A percentile compares a stretch with the other conserved stretches of the same genome.
Conservation (phyloP, 92 coral and sea anemone genomes). For the Ricordea florida region DNA sequence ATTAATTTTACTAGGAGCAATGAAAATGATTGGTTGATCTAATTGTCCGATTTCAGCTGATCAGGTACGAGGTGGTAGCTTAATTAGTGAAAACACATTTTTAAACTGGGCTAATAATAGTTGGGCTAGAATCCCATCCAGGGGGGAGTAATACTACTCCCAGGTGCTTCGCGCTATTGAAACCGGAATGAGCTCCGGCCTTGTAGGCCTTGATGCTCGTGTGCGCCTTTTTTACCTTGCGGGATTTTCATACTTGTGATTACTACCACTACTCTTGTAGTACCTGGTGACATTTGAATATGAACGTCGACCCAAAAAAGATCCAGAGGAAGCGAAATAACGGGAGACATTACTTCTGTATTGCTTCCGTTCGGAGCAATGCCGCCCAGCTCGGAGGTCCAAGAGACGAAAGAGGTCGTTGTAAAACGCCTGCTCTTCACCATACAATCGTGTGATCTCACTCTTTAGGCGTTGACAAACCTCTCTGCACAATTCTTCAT, state of each 20-base stretch:
- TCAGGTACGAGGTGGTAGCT: constrained; percentile 24
- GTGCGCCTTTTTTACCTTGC: too few species aligned
- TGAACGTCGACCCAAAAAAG: not conserved
- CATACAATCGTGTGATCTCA: constrained; percentile 63
- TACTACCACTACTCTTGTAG: too few species aligned
- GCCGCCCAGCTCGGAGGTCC: constrained; percentile 15
- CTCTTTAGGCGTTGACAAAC: constrained; percentile 58
- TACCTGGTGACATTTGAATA: constrained; percentile 88
- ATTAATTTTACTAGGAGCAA: too few species aligned
- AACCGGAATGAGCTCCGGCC: too few species aligned
- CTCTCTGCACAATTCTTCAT: constrained; percentile 65
- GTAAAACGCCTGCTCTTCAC: constrained; percentile 6
- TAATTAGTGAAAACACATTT: constrained; percentile 32
- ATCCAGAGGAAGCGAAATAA: not conserved
- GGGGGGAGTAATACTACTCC: too few species aligned
- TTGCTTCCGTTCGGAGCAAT: not conserved
- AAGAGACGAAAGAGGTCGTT: not conserved
- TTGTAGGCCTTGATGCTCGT: too few species aligned
- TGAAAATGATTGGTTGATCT: not conserved
- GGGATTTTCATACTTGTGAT: too few species aligned
- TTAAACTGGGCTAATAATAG: constrained; percentile 1
- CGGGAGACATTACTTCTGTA: not conserved
- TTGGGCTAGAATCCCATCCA: not conserved
- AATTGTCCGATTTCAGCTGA: constrained; percentile 4
- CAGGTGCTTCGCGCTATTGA: too few species aligned